Evolutionary conservation across 2,113 vertebrate species (phyloP).

Genomic region (Cyanoramphus novaezelandiae): DNA sequence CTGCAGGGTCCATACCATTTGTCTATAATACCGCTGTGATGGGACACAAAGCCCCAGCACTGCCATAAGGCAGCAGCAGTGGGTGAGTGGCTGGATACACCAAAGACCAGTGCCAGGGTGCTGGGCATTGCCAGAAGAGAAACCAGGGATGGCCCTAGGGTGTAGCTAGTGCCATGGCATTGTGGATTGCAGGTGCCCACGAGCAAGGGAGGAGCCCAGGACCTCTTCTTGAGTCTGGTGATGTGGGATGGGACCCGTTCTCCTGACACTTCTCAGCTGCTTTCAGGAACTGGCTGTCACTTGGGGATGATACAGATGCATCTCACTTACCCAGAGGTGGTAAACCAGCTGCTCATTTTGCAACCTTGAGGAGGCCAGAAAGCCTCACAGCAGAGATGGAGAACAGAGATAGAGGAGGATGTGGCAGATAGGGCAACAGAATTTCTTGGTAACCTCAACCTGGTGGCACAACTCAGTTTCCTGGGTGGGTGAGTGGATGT

Average conservation of each 20-base stretch:
- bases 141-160: neutral
- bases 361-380: neutral
- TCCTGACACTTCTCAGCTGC: neutral
- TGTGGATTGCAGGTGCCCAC: neutral
- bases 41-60: neutral
- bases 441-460: neutral
- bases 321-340: neutral
- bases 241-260: accelerated
- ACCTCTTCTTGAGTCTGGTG: neutral
- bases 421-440: neutral
- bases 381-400: neutral
- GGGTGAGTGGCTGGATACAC: neutral
- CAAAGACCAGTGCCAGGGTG: accelerated
- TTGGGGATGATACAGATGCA: neutral
- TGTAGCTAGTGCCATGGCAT: neutral
- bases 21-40: neutral
- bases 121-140: neutral
- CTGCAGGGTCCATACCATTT: accelerated
- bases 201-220: neutral
- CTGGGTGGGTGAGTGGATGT: neutral
- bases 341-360: neutral
- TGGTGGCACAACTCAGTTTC: neutral
- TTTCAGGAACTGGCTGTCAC: neutral
- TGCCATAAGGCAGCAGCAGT: neutral
- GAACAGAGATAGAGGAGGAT: neutral